phyloP scores from a whole-genome alignment of 2,797 vertebrate species.

The Rhynchonycteris naso region DNA sequence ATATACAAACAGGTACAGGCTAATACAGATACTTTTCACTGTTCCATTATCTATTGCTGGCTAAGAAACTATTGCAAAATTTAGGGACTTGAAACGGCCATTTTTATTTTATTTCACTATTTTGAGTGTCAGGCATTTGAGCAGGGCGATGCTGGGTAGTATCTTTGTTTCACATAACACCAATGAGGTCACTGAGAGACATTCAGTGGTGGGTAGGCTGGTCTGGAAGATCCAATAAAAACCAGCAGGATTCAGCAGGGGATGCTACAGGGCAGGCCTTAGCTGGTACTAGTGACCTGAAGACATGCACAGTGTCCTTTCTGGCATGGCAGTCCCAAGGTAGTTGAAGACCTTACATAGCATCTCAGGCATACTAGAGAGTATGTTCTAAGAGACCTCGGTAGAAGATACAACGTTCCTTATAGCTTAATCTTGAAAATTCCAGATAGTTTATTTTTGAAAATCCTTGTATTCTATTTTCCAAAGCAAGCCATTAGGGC shows the following conservation, averaged over 20 bases:
- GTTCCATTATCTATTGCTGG: neutral
- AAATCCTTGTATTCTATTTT: conserved; percentile 27
- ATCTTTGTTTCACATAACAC: neutral
- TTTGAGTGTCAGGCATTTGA: neutral
- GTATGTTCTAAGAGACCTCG: neutral
- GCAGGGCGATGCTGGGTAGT: neutral
- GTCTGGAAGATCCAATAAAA: neutral
- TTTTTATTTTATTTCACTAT: conserved; percentile 26
- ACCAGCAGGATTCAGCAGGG: neutral
- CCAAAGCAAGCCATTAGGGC: conserved; percentile 1
- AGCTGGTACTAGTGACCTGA: neutral
- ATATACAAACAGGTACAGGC: neutral
- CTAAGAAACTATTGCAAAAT: neutral
- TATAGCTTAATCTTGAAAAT: neutral
- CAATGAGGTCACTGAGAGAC: neutral
- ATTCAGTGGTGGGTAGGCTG: neutral
- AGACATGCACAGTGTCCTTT: neutral
- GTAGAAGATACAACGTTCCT: neutral
- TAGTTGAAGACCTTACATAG: neutral
- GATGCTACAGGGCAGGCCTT: neutral
- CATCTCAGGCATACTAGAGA: neutral
- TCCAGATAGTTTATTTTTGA: neutral
- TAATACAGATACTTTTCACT: neutral
- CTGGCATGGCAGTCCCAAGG: neutral
- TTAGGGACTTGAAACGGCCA: neutral